A percentile compares a stretch with the other conserved stretches of the same genome.
These are phyloP conservation scores for Pseudocheirus occidentalis DNA, from an alignment of 2,797 vertebrate genomes.

Conservation along the genomic window DNA sequence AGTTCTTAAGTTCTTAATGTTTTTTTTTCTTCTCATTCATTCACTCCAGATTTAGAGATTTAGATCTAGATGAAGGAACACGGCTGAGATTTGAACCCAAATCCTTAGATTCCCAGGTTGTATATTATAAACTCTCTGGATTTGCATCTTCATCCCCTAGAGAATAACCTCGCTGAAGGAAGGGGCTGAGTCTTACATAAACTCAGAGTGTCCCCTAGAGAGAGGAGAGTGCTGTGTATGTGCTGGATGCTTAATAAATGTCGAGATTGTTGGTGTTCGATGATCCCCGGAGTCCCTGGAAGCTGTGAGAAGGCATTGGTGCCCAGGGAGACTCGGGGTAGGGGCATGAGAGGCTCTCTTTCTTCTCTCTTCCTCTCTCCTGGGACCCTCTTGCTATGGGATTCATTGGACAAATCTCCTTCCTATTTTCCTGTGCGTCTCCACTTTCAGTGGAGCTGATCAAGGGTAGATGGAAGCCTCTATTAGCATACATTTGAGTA, in stretches of 20 bases:
- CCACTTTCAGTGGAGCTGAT: neutral
- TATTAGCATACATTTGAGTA: slow-evolving; percentile 61
- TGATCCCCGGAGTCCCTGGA: neutral
- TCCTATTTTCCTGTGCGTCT: neutral
- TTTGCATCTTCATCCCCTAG: neutral
- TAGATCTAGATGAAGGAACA: neutral
- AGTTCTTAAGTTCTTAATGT: neutral
- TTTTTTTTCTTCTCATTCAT: neutral
- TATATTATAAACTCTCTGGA: neutral
- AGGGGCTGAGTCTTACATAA: neutral
- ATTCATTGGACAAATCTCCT: neutral
- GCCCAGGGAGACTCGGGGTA: neutral
- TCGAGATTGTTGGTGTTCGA: neutral
- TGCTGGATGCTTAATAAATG: neutral
- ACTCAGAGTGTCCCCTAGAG: neutral
- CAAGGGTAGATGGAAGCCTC: slow-evolving; percentile 12
- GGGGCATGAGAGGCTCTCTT: neutral
- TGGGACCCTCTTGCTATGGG: neutral
- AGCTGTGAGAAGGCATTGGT: neutral
- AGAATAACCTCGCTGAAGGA: neutral
- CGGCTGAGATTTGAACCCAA: neutral
- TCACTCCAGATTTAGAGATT: neutral
- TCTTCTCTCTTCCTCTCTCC: slow-evolving; percentile 4
- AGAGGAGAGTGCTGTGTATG: neutral
- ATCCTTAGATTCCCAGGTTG: neutral